These are phyloP conservation scores for Tragelaphus buxtoni DNA, from an alignment of 2,113 vertebrate genomes.

Conservation along the genomic window DNA sequence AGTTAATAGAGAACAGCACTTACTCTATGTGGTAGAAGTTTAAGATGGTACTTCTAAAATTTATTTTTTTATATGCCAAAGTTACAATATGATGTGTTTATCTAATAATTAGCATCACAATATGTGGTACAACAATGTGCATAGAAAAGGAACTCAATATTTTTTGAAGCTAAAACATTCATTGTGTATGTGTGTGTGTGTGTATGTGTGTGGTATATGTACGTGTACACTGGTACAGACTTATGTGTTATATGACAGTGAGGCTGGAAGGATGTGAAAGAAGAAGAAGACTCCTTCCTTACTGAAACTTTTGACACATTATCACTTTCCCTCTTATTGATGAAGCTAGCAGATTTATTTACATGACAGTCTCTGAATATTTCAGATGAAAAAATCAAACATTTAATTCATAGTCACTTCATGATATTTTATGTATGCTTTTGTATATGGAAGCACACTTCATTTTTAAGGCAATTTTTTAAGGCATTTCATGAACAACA, in stretches of 20 bases:
- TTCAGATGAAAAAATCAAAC: not conserved
- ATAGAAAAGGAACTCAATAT: not conserved
- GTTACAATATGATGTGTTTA: not conserved
- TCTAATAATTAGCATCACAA: not conserved
- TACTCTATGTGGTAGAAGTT: not conserved
- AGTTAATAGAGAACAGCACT: not conserved
- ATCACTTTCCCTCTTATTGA: not conserved
- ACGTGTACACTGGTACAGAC: not conserved
- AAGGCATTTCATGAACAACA: conserved; percentile 37
- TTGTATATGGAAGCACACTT: not conserved
- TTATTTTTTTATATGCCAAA: not conserved
- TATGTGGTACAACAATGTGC: not conserved
- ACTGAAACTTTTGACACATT: not conserved
- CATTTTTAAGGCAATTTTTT: not conserved
- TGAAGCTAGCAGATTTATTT: not conserved
- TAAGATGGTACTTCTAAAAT: not conserved
- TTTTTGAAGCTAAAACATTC: not conserved
- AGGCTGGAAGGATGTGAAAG: not conserved
- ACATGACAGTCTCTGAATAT: not conserved
- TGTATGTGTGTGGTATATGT: rapidly evolving
- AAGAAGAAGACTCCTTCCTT: not conserved
- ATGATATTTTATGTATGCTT: not conserved
- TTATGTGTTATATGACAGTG: not conserved
- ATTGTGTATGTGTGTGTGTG: rapidly evolving
- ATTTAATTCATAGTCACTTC: not conserved